A percentile compares a stretch with the other conserved stretches of the same genome.
Evolutionary conservation across 2,888 invertebrate species (phyloP).

Genomic region (Trichopria drosophilae): DNA sequence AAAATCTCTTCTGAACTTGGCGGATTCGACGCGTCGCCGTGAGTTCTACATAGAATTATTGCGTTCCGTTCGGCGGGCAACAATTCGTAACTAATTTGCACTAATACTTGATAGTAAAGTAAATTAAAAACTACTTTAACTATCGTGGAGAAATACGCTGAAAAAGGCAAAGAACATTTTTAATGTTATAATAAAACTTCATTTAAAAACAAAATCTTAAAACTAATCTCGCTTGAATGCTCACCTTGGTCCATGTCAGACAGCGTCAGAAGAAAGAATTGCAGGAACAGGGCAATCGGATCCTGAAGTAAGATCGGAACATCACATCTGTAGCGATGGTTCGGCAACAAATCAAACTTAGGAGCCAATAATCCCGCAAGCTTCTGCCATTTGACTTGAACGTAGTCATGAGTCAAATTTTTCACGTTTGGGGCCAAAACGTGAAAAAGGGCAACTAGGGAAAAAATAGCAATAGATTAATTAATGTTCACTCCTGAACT

Average conservation of each 20-base stretch:
- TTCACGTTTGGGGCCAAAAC: constrained; percentile 86
- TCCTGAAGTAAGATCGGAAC: constrained; percentile 87
- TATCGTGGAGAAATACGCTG: constrained; percentile 87
- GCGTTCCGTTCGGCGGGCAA: constrained; percentile 66
- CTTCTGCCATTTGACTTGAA: constrained; percentile 65
- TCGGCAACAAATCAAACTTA: constrained; percentile 48
- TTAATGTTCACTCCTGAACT: too few species aligned
- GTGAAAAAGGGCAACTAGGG: constrained; percentile 82
- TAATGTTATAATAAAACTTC: not conserved
- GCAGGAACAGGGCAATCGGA: constrained; percentile 82
- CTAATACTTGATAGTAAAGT: constrained; percentile 84
- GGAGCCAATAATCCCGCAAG: constrained; percentile 57
- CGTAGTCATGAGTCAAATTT: constrained; percentile 67
- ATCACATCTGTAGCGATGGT: constrained; percentile 61
- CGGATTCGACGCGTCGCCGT: constrained; percentile 35
- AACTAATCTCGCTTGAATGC: constrained; percentile 43
- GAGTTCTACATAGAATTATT: constrained; percentile 45
- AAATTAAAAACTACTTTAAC: constrained; percentile 87
- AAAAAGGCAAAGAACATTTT: constrained; percentile 41
- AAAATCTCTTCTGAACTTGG: constrained; percentile 45
- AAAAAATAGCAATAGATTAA: too few species aligned
- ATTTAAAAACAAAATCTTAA: not conserved
- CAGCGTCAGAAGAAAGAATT: constrained; percentile 83
- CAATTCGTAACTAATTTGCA: constrained; percentile 74
- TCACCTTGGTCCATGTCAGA: constrained; percentile 83